Base-by-base conservation (phyloP, 2,888 invertebrate genomes). In the Geophilus truncorum region DNA sequence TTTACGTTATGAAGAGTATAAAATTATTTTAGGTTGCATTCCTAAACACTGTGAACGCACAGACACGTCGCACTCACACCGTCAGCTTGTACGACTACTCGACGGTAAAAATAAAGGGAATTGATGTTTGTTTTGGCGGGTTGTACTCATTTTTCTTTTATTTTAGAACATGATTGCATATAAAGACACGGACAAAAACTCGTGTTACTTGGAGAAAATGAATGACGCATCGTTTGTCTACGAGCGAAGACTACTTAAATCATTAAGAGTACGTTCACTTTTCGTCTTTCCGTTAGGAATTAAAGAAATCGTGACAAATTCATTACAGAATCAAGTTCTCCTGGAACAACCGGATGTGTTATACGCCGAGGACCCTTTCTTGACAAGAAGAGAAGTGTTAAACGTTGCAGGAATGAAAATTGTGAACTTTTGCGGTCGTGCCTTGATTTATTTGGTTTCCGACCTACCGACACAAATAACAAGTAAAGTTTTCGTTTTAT, bases 161-260 rank as follows among this genome's bases (percentile, higher is more conserved):
- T 23, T 25, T 21, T 70, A 80, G 80, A 32, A 36, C 25, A n/a
- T 36, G 15, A 76, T 80, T 18, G 80, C 80, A 18, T 80, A 15
- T 76, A 80, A 80, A 36, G 80, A 80, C 36, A 9, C 25, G 0
- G 23, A 15, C 7, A 21, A 36, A 18, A 80, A 80, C 6, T 23
- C 28, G 7, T 80, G 80, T 76, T 80, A 34, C 40, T 75, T 80
- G n/a, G 80, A 80, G 36, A 36, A 76, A 70, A 70, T 80, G 80
- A 28, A 9, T 21, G 80, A 80, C 23, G 23, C 75, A 70, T 76
- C 75, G 6, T 30, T 80, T 15, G 15, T 32, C 23, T 80, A 80
- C 23, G 80, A 80, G 18, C 32, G 76, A 18, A 21, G 80, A 75
- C 36, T 80, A 0, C 36, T 80, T 15, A 70, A 51, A 25, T 75